phyloP scores from a whole-genome alignment of 2,888 invertebrate species.

The Harmothoe impar region DNA sequence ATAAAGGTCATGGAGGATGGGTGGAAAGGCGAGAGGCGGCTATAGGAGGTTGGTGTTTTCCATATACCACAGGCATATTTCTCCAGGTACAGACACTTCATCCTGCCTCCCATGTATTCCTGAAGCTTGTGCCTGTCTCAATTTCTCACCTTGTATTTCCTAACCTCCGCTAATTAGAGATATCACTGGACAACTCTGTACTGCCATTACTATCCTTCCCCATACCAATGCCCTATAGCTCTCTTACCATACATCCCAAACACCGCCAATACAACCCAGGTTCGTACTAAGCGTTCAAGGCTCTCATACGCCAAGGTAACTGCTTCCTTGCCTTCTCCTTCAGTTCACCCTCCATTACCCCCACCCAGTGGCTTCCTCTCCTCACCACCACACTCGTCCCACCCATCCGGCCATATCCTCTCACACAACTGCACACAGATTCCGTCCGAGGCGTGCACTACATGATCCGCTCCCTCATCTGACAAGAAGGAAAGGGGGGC shows the following conservation, averaged over 20 bases:
- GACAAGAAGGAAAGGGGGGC: background rate
- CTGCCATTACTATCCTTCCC: no score
- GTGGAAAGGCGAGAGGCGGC: background rate
- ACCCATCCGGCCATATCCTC: background rate
- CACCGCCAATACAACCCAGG: no score
- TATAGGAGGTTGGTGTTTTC: background rate
- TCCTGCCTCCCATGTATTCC: background rate
- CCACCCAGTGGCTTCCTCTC: background rate
- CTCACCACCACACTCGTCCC: background rate
- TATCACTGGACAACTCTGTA: no score
- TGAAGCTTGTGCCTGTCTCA: no score
- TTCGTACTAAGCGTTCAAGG: no score
- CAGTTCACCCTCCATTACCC: background rate
- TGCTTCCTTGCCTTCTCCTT: no score
- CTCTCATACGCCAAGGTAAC: no score
- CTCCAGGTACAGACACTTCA: background rate
- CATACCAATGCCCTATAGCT: no score
- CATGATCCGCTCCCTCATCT: background rate
- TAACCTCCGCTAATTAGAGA: no score
- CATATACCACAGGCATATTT: background rate
- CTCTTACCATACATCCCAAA: no score
- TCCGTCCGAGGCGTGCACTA: background rate
- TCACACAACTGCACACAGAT: background rate
- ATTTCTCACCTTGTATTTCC: no score
- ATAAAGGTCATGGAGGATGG: constrained; percentile 11